phyloP scores from a whole-genome alignment of 2,888 invertebrate genomes.

The Amblyteles armatorius region DNA sequence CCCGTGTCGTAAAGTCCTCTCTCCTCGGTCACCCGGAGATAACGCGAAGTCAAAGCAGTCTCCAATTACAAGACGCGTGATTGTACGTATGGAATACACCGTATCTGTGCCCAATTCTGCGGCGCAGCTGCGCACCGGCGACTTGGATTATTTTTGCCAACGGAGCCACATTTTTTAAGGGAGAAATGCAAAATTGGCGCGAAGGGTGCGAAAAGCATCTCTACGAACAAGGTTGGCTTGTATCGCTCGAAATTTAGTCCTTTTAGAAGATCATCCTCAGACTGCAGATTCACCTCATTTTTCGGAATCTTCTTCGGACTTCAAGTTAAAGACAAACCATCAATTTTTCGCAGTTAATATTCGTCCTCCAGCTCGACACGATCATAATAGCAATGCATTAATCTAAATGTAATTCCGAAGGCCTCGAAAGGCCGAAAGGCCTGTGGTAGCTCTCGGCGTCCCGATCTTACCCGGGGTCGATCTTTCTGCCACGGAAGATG shows the following conservation, averaged over 20 bases:
- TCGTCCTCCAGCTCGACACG: neutral
- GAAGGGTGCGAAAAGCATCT: neutral
- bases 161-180: neutral
- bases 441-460: constrained; percentile 8
- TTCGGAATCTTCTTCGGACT: no score
- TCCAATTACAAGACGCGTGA: constrained; percentile 22
- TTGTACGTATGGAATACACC: neutral
- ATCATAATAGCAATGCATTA: constrained; percentile 5
- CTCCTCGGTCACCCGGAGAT: constrained; percentile 14
- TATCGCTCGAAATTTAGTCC: no score
- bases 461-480: constrained; percentile 32
- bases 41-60: constrained; percentile 11
- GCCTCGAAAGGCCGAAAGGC: constrained; percentile 27
- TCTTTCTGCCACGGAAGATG: constrained; percentile 27
- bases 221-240: no score
- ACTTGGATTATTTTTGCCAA: neutral
- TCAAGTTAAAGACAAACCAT: no score
- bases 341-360: neutral
- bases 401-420: constrained; percentile 11
- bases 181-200: neutral
- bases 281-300: no score
- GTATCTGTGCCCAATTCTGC: neutral
- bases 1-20: constrained; percentile 26
- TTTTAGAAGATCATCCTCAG: no score
- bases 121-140: neutral